Percentiles rank a stretch among this genome's conserved stretches.
phyloP scores from a whole-genome alignment of 2,888 invertebrate genomes.

The Parnassius glacialis region DNA sequence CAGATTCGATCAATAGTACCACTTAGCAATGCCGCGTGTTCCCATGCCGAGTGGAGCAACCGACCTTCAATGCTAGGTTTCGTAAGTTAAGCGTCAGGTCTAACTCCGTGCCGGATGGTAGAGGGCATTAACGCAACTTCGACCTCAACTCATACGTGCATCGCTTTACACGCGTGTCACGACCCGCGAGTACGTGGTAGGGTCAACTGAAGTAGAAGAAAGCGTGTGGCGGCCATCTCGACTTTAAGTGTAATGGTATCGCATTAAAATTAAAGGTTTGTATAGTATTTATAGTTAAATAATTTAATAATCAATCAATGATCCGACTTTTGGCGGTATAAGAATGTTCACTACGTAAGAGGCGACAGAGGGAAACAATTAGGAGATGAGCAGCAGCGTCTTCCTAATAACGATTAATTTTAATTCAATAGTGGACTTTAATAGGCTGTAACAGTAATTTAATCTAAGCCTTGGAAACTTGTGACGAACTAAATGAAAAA shows the following conservation, averaged over 20 bases:
- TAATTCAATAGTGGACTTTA: too few species aligned
- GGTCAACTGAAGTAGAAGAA: slow-evolving; percentile 15
- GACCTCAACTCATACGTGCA: slow-evolving; percentile 24
- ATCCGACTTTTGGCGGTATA: too few species aligned
- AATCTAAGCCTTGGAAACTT: too few species aligned
- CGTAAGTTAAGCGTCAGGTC: slow-evolving; percentile 20
- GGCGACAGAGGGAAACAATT: too few species aligned
- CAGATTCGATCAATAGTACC: slow-evolving; percentile 1
- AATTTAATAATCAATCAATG: too few species aligned
- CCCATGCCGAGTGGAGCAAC: slow-evolving; percentile 22
- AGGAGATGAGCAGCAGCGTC: too few species aligned
- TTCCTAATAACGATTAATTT: too few species aligned
- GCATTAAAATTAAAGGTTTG: too few species aligned
- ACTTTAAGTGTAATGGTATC: not conserved
- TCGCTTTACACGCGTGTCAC: slow-evolving; percentile 21
- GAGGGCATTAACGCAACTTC: slow-evolving; percentile 24
- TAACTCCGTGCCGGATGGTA: slow-evolving; percentile 22
- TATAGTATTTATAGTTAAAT: too few species aligned
- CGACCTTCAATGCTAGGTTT: slow-evolving; percentile 20
- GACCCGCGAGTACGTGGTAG: slow-evolving; percentile 21
- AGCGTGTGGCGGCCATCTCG: slow-evolving; percentile 13
- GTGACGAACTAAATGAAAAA: too few species aligned
- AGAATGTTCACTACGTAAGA: too few species aligned
- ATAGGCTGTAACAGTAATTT: too few species aligned
- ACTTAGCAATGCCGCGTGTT: slow-evolving; percentile 17